Conservation (phyloP, 2,888 invertebrate genomes). For the Epicampocera succincta region DNA sequence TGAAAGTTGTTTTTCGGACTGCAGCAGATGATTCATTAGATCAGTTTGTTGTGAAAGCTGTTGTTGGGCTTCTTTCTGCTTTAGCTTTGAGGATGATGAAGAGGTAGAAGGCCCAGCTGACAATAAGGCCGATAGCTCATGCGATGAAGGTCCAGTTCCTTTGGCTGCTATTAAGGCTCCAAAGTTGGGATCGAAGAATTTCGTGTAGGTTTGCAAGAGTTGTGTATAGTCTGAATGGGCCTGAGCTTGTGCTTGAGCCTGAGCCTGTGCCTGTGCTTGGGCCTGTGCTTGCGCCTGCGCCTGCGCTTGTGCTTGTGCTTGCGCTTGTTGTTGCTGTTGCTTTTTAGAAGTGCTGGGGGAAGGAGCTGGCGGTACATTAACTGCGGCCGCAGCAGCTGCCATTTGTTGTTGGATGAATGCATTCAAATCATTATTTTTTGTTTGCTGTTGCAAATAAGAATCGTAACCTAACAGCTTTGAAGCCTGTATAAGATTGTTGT, state of each 20-base stretch:
- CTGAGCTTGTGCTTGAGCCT: constrained; percentile 71
- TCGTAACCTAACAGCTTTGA: constrained; percentile 81
- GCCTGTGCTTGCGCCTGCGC: constrained; percentile 75
- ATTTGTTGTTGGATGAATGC: constrained; percentile 80
- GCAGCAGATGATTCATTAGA: constrained; percentile 80
- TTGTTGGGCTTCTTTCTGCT: constrained; percentile 68
- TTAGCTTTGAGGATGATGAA: constrained; percentile 75
- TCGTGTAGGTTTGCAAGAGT: constrained; percentile 80
- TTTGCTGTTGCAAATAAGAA: constrained; percentile 80
- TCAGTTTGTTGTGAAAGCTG: constrained; percentile 76
- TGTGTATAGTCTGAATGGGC: constrained; percentile 78
- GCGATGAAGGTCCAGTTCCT: constrained; percentile 74
- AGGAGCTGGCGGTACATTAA: constrained; percentile 71
- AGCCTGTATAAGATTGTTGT: constrained; percentile 80
- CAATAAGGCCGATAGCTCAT: constrained; percentile 78
- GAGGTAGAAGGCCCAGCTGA: constrained; percentile 72
- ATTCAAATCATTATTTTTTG: constrained; percentile 79
- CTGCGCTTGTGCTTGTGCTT: constrained; percentile 74
- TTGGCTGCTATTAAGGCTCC: constrained; percentile 74
- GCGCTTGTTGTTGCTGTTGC: constrained; percentile 67
- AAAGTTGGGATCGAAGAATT: constrained; percentile 80
- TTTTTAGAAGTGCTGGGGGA: constrained; percentile 71
- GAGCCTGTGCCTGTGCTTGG: constrained; percentile 73
- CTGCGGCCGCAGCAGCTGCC: constrained; percentile 77
- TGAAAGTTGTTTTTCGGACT: constrained; percentile 80